Percentiles rank a stretch among this genome's conserved stretches.
Evolutionary conservation across 2,113 vertebrate species (phyloP).

Genomic region (Globicephala melas): DNA sequence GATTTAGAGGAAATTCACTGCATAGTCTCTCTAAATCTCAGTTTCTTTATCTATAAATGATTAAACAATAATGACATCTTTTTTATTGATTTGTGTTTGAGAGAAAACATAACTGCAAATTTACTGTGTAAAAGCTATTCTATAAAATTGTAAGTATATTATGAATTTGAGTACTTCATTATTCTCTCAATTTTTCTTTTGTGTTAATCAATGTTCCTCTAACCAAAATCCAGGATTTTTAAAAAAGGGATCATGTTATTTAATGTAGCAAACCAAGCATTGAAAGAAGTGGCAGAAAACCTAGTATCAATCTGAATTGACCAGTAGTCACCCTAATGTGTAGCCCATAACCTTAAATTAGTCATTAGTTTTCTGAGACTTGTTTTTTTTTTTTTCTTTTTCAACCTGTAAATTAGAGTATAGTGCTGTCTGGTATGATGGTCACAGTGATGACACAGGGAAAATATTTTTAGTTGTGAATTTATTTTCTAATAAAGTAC

Average conservation of each 20-base stretch:
- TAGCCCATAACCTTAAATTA: not conserved
- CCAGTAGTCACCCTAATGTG: not conserved
- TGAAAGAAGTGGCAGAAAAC: not conserved
- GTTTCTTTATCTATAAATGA: not conserved
- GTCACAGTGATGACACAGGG: not conserved
- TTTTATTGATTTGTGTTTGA: not conserved
- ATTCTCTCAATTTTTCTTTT: not conserved
- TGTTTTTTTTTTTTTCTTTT: not conserved
- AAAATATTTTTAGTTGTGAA: constrained; percentile 2
- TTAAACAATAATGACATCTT: not conserved
- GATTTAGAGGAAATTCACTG: not conserved
- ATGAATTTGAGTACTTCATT: not conserved
- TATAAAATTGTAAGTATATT: not conserved
- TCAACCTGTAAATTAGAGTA: not conserved
- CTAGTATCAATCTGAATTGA: not conserved
- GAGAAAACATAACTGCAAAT: not conserved
- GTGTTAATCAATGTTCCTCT: not conserved
- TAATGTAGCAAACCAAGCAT: not conserved
- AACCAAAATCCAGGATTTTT: not conserved
- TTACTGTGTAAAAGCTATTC: not conserved
- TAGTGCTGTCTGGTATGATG: not conserved
- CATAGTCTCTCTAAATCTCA: not conserved
- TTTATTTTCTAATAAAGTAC: not conserved
- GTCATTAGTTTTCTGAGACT: not conserved
- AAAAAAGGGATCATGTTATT: not conserved